A percentile compares a stretch with the other conserved stretches of the same genome.
phyloP scores from a whole-genome alignment of 2,888 invertebrate species.

The Colostygia pectinataria region DNA sequence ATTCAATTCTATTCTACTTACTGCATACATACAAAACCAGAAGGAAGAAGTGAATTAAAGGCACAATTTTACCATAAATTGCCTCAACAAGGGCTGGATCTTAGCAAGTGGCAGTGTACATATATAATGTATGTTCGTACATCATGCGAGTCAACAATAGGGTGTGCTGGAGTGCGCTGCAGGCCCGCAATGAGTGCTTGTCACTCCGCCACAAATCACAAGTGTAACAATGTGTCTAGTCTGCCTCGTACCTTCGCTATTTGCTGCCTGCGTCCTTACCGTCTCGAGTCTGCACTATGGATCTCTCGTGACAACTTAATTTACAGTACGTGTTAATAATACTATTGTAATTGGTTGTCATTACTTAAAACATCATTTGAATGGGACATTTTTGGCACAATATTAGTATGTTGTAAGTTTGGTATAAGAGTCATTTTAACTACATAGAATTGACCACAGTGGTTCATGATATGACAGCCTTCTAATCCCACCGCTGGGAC shows the following conservation, averaged over 20 bases:
- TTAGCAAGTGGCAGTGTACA: conserved; percentile 19
- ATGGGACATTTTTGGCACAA: too few relatives aligned
- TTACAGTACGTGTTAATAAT: too few relatives aligned
- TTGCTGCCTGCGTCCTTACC: conserved; percentile 18
- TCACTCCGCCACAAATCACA: conserved; percentile 63
- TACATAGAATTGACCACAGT: too few relatives aligned
- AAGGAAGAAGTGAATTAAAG: conserved; percentile 18
- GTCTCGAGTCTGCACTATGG: conserved; percentile 21
- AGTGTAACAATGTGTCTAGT: conserved; percentile 43
- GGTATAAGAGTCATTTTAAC: too few relatives aligned
- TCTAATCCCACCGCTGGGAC: too few relatives aligned
- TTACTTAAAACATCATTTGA: too few relatives aligned
- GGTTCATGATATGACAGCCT: too few relatives aligned
- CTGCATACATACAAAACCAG: conserved; percentile 6
- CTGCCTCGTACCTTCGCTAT: conserved; percentile 20
- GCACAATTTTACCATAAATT: conserved; percentile 20
- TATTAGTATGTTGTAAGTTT: too few relatives aligned
- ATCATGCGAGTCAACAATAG: conserved; percentile 49
- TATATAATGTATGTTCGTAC: conserved; percentile 20
- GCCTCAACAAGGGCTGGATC: conserved; percentile 26
- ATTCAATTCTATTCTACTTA: neutral
- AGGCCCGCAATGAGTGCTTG: conserved; percentile 57
- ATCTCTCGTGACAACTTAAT: conserved; percentile 1
- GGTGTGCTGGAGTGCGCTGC: conserved; percentile 47
- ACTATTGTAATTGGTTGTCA: too few relatives aligned